Conservation (phyloP, 2,113 vertebrate genomes). For the Diglossa brunneiventris region DNA sequence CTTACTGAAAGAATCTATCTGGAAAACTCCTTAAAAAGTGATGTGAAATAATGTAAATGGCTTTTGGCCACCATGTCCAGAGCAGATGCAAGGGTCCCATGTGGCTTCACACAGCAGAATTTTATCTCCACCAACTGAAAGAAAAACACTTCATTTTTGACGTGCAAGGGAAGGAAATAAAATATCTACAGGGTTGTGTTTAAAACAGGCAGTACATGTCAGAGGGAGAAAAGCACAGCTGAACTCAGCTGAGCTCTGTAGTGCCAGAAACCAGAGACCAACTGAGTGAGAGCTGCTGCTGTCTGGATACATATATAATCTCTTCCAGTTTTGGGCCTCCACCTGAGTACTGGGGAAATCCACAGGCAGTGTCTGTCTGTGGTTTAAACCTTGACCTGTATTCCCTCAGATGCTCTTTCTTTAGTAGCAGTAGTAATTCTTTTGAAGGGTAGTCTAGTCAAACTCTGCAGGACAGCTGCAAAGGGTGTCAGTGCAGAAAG, state of each 20-base stretch:
- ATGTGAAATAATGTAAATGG: background rate
- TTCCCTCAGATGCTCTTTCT: background rate
- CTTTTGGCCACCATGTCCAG: background rate
- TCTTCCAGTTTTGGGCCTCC: background rate
- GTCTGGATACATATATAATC: background rate
- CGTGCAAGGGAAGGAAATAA: background rate
- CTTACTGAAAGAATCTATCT: background rate
- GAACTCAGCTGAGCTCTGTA: background rate
- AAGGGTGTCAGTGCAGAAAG: background rate
- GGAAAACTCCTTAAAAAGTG: background rate
- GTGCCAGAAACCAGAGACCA: background rate
- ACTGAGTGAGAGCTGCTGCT: background rate
- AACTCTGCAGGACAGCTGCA: background rate
- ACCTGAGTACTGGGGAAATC: background rate
- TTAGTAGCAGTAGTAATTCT: background rate
- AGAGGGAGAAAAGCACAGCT: background rate
- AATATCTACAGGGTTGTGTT: background rate
- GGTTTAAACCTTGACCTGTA: background rate
- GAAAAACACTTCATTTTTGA: background rate
- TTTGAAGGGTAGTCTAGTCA: background rate
- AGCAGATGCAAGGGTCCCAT: background rate
- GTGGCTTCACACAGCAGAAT: background rate
- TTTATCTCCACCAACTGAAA: background rate
- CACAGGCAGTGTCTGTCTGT: background rate
- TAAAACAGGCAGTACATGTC: background rate